A percentile compares a stretch with the other conserved stretches of the same genome.
Evolutionary conservation across 2,113 vertebrate genomes (phyloP).

Genomic region (Lepisosteus osseus): DNA sequence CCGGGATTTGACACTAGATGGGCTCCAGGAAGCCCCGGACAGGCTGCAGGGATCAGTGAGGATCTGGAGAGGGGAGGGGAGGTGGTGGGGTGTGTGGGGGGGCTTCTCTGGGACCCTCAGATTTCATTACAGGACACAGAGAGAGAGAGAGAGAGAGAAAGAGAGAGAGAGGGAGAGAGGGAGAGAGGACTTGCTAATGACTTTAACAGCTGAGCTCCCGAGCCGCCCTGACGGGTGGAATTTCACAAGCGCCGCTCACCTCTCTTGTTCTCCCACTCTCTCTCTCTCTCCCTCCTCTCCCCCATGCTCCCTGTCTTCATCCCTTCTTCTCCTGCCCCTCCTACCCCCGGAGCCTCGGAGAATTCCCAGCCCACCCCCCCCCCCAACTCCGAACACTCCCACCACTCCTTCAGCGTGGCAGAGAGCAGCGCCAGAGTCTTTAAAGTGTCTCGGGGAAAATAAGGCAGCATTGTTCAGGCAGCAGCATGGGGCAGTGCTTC

Average conservation of each 20-base stretch:
- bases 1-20: too few species aligned
- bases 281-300: neutral
- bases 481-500: slow-evolving; percentile 63
- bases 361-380: slow-evolving; percentile 37
- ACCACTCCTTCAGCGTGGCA: slow-evolving; percentile 41
- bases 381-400: slow-evolving; percentile 18
- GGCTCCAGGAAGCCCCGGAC: too few species aligned
- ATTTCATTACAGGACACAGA: neutral
- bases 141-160: slow-evolving; percentile 2
- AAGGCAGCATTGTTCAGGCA: slow-evolving; percentile 58
- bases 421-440: slow-evolving; percentile 38
- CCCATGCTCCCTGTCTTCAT: slow-evolving; percentile 13
- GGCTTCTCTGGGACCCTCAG: too few species aligned
- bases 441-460: slow-evolving; percentile 46
- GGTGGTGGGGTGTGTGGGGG: slow-evolving; percentile 4
- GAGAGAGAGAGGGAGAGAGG: slow-evolving; percentile 8
- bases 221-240: slow-evolving; percentile 42
- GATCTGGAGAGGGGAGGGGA: slow-evolving; percentile 28
- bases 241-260: slow-evolving; percentile 42
- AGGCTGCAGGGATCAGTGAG: slow-evolving; percentile 21
- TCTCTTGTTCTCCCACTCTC: slow-evolving; percentile 20
- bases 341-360: slow-evolving; percentile 30
- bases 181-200: slow-evolving; percentile 38
- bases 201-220: slow-evolving; percentile 50
- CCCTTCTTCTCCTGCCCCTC: slow-evolving; percentile 9